phyloP scores from a whole-genome alignment of 2,888 invertebrate species.

The Lypha dubia region DNA sequence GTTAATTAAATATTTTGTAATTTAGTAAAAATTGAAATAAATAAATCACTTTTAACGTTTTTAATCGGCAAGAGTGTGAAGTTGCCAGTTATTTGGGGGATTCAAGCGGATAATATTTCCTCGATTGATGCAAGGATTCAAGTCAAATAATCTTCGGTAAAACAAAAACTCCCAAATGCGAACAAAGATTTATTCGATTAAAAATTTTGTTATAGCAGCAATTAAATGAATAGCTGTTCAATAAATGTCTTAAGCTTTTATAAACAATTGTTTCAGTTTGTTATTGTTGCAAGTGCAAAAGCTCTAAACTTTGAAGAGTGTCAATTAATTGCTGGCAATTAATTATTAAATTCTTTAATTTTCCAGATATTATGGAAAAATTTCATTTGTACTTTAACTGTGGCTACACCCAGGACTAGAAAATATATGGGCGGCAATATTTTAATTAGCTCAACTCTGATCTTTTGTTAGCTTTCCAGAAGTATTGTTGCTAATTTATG shows the following conservation, averaged over 20 bases:
- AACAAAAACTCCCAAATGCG: too few species aligned
- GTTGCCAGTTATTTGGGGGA: neutral
- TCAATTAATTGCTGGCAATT: neutral
- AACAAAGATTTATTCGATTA: too few species aligned
- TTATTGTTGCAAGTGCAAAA: neutral
- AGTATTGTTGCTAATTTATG: neutral
- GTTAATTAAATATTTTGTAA: conserved; percentile 13
- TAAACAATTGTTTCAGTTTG: neutral
- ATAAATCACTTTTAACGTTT: neutral
- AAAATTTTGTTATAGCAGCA: too few species aligned
- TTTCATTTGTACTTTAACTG: neutral
- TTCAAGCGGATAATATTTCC: too few species aligned
- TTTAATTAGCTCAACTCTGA: neutral
- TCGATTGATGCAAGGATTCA: too few species aligned
- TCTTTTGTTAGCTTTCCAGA: neutral
- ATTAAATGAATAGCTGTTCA: too few species aligned
- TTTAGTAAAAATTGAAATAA: neutral
- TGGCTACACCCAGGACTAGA: neutral
- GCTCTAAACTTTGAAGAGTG: neutral
- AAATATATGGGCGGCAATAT: neutral
- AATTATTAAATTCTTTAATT: neutral
- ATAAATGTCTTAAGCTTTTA: too few species aligned
- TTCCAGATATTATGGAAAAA: neutral
- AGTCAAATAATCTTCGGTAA: too few species aligned
- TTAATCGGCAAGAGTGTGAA: neutral